Conservation (phyloP, 2,888 invertebrate species). For the Dermolepida albohirtum region DNA sequence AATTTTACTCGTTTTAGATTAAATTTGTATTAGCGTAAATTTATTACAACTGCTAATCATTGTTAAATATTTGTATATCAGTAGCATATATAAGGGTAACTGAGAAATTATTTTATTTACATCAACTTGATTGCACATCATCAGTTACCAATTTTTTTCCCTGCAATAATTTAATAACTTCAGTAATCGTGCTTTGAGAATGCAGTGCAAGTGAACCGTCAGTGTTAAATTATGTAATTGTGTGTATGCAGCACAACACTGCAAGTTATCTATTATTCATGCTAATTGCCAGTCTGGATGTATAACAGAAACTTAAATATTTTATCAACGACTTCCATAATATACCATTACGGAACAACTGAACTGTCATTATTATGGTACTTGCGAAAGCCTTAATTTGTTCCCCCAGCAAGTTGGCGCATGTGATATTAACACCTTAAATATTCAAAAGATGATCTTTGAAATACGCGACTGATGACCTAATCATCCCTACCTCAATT, state of each 20-base stretch:
- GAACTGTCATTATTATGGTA: conserved; percentile 22
- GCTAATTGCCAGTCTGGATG: conserved; percentile 24
- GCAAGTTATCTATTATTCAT: conserved; percentile 33
- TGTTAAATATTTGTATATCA: too few relatives aligned
- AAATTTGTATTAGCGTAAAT: too few relatives aligned
- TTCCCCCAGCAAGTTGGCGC: conserved; percentile 25
- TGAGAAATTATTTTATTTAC: too few relatives aligned
- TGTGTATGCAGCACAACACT: conserved; percentile 28
- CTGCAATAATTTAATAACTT: background rate
- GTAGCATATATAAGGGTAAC: too few relatives aligned
- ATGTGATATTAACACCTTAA: conserved; percentile 4
- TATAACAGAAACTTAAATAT: conserved; percentile 36
- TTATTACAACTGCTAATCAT: too few relatives aligned
- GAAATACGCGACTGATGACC: conserved; percentile 11
- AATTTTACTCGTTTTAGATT: too few relatives aligned
- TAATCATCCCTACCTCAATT: too few relatives aligned
- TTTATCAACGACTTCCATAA: conserved; percentile 34
- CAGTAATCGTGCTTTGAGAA: background rate
- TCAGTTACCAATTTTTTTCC: too few relatives aligned
- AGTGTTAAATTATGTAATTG: conserved; percentile 24
- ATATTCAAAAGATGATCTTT: conserved; percentile 30
- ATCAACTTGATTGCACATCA: too few relatives aligned
- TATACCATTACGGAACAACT: conserved; percentile 29
- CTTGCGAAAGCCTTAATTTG: conserved; percentile 22
- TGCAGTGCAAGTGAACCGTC: background rate